Percentiles rank a stretch among this genome's conserved stretches.
Evolutionary conservation across 2,888 invertebrate species (phyloP).

Genomic region (Caenorhabditis doughertyi): DNA sequence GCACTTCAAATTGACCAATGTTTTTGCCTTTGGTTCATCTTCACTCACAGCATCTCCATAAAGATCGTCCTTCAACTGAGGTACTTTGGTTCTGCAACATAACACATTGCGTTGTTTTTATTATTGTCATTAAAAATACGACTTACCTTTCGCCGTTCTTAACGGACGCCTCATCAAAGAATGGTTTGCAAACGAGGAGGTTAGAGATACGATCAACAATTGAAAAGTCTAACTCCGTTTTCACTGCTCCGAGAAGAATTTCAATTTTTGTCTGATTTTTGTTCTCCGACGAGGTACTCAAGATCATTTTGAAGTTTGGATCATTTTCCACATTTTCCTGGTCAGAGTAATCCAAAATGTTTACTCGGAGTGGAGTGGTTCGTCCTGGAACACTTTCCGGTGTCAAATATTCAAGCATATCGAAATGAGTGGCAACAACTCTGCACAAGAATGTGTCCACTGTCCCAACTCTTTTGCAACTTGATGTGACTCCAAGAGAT

Average conservation of each 20-base stretch:
- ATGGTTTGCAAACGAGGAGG: slow-evolving; percentile 65
- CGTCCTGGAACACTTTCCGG: slow-evolving; percentile 56
- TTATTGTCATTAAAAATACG: not conserved
- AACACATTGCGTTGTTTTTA: too few species aligned
- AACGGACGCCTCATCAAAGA: slow-evolving; percentile 59
- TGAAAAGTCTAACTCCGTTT: slow-evolving; percentile 77
- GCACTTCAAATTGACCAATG: slow-evolving; percentile 50
- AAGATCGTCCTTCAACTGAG: slow-evolving; percentile 57
- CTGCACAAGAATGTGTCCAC: slow-evolving; percentile 49
- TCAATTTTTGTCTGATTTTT: slow-evolving; percentile 49
- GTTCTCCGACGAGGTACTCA: slow-evolving; percentile 36
- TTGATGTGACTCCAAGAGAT: slow-evolving; percentile 55
- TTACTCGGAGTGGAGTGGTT: slow-evolving; percentile 14
- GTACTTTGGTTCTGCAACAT: slow-evolving; percentile 45
- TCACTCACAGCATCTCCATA: slow-evolving; percentile 18
- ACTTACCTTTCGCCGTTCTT: slow-evolving; percentile 19
- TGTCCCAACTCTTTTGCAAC: slow-evolving; percentile 35
- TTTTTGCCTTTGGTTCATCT: slow-evolving; percentile 23
- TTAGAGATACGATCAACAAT: slow-evolving; percentile 75
- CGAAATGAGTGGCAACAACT: slow-evolving; percentile 66
- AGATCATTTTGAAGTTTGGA: slow-evolving; percentile 62
- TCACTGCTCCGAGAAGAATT: slow-evolving; percentile 66
- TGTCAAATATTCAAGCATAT: slow-evolving; percentile 69
- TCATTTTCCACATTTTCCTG: slow-evolving; percentile 64
- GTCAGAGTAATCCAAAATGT: slow-evolving; percentile 63